Evolutionary conservation across 2,888 invertebrate genomes (phyloP).

Genomic region (Melieria picta): DNA sequence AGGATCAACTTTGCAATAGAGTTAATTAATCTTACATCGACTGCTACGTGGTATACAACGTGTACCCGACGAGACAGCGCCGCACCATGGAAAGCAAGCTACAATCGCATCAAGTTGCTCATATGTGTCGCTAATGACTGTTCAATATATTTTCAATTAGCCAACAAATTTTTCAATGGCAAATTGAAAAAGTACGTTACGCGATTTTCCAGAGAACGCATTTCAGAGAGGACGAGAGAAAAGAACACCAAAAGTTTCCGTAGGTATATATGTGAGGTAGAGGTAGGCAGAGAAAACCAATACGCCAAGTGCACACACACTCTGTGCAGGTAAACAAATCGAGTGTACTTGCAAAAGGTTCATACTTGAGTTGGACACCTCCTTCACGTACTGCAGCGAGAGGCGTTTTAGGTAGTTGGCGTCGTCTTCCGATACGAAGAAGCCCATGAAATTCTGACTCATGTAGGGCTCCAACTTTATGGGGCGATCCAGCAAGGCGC

Average conservation of each 20-base stretch:
- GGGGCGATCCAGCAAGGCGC: constrained; percentile 73
- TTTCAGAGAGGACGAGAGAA: constrained; percentile 29
- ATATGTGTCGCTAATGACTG: constrained; percentile 73
- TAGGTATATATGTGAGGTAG: constrained; percentile 12
- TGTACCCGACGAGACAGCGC: constrained; percentile 70
- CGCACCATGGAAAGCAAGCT: constrained; percentile 82
- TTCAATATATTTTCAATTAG: constrained; percentile 23
- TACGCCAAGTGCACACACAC: neutral
- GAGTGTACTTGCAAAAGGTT: constrained; percentile 20
- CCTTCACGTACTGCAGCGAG: constrained; percentile 82
- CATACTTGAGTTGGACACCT: constrained; percentile 80
- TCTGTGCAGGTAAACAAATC: constrained; percentile 25
- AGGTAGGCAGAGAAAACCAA: constrained; percentile 12
- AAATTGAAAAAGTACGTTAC: constrained; percentile 13
- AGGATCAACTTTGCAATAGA: neutral
- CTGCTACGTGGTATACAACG: constrained; percentile 73
- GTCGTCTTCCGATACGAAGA: constrained; percentile 85
- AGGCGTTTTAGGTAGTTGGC: constrained; percentile 83
- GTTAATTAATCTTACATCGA: constrained; percentile 69
- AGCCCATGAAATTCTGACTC: constrained; percentile 90
- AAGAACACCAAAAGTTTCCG: constrained; percentile 38
- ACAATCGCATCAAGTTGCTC: constrained; percentile 80
- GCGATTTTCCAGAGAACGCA: constrained; percentile 25
- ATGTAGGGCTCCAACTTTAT: constrained; percentile 83
- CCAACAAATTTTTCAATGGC: neutral